A percentile compares a stretch with the other conserved stretches of the same genome.
These are phyloP conservation scores for Hippoglossus stenolepis DNA, from an alignment of 2,113 vertebrate species.

Conservation along the genomic window DNA sequence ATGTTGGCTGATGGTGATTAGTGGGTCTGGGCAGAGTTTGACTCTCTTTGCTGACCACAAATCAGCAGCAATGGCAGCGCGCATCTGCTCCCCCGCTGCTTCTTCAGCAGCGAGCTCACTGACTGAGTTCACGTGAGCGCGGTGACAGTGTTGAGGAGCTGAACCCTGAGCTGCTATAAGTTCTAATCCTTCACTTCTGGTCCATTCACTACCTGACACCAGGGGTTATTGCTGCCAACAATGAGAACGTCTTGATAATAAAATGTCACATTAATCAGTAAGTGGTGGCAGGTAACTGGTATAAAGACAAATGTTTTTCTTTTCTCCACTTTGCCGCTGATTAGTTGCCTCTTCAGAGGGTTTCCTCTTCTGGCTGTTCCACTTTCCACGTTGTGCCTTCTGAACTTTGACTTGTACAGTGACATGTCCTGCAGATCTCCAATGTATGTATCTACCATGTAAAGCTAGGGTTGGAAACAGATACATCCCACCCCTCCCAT, in stretches of 20 bases:
- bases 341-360: too few relatives aligned
- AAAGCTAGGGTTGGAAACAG: too few relatives aligned
- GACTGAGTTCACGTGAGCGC: too few relatives aligned
- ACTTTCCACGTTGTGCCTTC: background rate
- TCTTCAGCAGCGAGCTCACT: background rate
- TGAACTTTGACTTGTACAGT: too few relatives aligned
- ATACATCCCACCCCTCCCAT: too few relatives aligned
- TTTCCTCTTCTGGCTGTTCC: background rate
- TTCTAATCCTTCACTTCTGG: background rate
- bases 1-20: conserved; percentile 13
- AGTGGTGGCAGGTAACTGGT: background rate
- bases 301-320: background rate
- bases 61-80: background rate
- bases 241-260: background rate
- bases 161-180: background rate
- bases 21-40: background rate
- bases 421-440: too few relatives aligned
- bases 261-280: background rate
- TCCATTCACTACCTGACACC: background rate
- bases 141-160: background rate
- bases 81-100: background rate
- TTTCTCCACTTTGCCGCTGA: background rate
- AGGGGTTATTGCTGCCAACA: background rate
- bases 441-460: too few relatives aligned
- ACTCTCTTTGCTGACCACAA: background rate